Base-by-base conservation (phyloP, 1,140 invertebrate genomes). In the Lordiphosa mommai region DNA sequence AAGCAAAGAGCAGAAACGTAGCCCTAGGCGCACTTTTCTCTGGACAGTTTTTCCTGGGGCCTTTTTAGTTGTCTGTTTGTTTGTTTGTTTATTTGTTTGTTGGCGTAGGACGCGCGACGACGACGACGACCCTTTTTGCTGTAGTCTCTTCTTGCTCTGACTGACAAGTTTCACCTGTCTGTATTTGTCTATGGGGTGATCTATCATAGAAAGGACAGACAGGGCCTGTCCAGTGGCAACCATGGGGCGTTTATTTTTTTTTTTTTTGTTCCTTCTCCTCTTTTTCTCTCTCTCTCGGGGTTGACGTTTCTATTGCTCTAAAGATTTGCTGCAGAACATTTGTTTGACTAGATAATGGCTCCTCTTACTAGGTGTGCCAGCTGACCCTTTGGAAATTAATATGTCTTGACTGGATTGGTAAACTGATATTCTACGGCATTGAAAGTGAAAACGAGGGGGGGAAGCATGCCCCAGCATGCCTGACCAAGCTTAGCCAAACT, bases 161-260 rank as follows among this genome's bases (percentile, higher is more conserved):
- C 76, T 84, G 77, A 84, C 77, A 84, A 84, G 77, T 84, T 84
- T 84, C 77, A 84, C 77, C 77, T 84, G 77, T 84, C 77, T 41
- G 77, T 84, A 72, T 84, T 84, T 84, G 72, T 84, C 77, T 71
- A 77, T 68, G 77, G 77, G 72, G 77, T 84, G 77, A 84, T 84
- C 77, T 84, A 84, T 84, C 77, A 84, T 58, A 44, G 49, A 30
- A 51, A 43, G 44, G 59, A 37, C 59, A 46, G 72, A 37, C 58
- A 56, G 56, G 37, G 34, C 46, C 64, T 53, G 64, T 61, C 64
- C 65, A 53, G 64, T 55, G 48, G 55, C 49, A 30, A 17, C 41
- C 17, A 30, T 40, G 30, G 33, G 47, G 38, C 47, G 27, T 23
- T 47, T 55, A 32, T 34, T 29, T 59, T 72, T 51, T 72, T 53